Evolutionary conservation across 2,888 invertebrate genomes (phyloP).

Genomic region (Oeneis ivallda): DNA sequence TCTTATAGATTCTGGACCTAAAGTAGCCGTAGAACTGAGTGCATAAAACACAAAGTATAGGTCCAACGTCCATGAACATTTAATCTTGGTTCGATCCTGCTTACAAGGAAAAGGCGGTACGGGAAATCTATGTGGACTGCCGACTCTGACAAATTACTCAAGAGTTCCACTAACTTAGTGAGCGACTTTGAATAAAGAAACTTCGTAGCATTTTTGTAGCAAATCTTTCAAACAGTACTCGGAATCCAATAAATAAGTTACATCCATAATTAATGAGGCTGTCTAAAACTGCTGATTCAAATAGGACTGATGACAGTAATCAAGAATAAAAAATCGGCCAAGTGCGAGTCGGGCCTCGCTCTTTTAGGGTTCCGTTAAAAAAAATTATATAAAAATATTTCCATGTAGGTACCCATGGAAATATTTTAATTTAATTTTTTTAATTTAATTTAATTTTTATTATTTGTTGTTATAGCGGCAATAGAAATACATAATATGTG

Average conservation of each 20-base stretch:
- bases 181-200: slow-evolving; percentile 16
- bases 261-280: too few relatives aligned
- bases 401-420: too few relatives aligned
- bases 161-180: slow-evolving; percentile 23
- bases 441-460: too few relatives aligned
- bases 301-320: too few relatives aligned
- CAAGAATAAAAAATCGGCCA: too few relatives aligned
- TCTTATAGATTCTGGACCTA: too few relatives aligned
- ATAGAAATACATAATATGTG: too few relatives aligned
- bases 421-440: too few relatives aligned
- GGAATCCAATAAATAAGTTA: neutral
- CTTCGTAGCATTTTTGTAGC: neutral
- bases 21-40: neutral
- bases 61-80: slow-evolving; percentile 15
- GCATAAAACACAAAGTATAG: slow-evolving; percentile 11
- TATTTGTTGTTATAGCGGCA: too few relatives aligned
- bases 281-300: neutral
- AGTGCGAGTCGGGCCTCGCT: too few relatives aligned
- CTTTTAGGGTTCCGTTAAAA: too few relatives aligned
- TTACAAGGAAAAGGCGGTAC: slow-evolving; percentile 41
- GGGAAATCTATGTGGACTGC: slow-evolving; percentile 36
- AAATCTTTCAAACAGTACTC: neutral
- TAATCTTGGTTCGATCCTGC: slow-evolving; percentile 35
- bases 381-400: too few relatives aligned
- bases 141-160: slow-evolving; percentile 33